Evolutionary conservation across 1,140 invertebrate species (phyloP).

Genomic region (Adelges cooleyi): DNA sequence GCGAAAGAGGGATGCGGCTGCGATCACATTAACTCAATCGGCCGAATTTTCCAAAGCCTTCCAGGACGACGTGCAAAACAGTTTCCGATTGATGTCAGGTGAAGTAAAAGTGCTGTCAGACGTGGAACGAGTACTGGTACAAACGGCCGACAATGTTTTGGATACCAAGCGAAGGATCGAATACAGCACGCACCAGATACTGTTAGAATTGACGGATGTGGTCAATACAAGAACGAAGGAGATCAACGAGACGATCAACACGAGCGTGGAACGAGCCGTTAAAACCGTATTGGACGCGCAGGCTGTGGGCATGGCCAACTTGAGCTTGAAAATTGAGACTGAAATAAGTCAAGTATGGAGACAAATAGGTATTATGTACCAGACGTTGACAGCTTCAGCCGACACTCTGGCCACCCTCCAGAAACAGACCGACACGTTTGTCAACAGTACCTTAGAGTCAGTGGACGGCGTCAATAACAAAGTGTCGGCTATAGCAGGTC

Average conservation of each 20-base stretch:
- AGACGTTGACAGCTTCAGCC: conserved; percentile 64
- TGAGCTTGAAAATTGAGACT: conserved; percentile 63
- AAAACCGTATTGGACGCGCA: conserved; percentile 60
- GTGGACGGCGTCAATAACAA: conserved; percentile 71
- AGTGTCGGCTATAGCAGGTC: conserved; percentile 62
- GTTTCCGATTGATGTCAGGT: conserved; percentile 32
- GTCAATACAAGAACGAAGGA: conserved; percentile 51
- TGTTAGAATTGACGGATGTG: conserved; percentile 62
- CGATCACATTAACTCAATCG: not conserved
- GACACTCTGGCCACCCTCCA: conserved; percentile 61
- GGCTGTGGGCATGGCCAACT: conserved; percentile 55
- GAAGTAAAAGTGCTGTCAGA: conserved; percentile 45
- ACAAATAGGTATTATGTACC: conserved; percentile 57
- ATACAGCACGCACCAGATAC: conserved; percentile 70
- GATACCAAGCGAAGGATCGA: conserved; percentile 74
- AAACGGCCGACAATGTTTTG: conserved; percentile 71
- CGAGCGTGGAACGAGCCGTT: conserved; percentile 58
- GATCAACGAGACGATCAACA: conserved; percentile 54
- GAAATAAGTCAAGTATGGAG: conserved; percentile 58
- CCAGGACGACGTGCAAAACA: conserved; percentile 38
- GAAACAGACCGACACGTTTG: conserved; percentile 63
- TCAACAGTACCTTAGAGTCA: conserved; percentile 66
- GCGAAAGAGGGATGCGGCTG: not conserved
- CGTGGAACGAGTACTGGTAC: conserved; percentile 65
- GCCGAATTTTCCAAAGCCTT: not conserved